Conservation (phyloP, 2,888 invertebrate species). For the Rhingia campestris region DNA sequence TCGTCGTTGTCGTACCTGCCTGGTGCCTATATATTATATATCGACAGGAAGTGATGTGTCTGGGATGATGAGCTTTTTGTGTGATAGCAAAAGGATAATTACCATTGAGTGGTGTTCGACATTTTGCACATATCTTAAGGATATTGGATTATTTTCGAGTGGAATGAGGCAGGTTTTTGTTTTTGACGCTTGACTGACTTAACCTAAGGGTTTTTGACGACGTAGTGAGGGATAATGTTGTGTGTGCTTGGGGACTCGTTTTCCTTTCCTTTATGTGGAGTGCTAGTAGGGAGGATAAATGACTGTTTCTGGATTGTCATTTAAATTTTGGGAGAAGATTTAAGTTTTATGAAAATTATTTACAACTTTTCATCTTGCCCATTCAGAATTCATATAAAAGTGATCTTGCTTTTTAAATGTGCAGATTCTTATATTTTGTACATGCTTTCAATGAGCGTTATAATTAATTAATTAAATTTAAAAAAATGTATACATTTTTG, state of each 20-base stretch:
- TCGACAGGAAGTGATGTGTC: slow-evolving; percentile 60
- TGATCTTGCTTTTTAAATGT: too few relatives aligned
- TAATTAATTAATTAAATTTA: too few relatives aligned
- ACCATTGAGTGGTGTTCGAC: slow-evolving; percentile 67
- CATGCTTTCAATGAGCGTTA: too few relatives aligned
- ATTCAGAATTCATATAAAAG: too few relatives aligned
- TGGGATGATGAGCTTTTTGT: slow-evolving; percentile 62
- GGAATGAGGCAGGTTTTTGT: slow-evolving; percentile 33
- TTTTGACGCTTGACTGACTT: slow-evolving; percentile 41
- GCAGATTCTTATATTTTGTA: too few relatives aligned
- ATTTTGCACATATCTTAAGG: slow-evolving; percentile 67
- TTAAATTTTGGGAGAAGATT: too few relatives aligned
- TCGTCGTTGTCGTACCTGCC: slow-evolving; percentile 41
- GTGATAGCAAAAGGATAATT: slow-evolving; percentile 63
- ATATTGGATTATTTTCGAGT: slow-evolving; percentile 66
- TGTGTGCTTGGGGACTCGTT: neutral
- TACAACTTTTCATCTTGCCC: too few relatives aligned
- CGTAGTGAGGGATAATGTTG: slow-evolving; percentile 24
- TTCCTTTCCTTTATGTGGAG: neutral
- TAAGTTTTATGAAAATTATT: too few relatives aligned
- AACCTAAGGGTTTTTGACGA: slow-evolving; percentile 29
- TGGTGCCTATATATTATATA: slow-evolving; percentile 11
- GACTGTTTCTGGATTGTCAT: too few relatives aligned
- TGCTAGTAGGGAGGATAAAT: neutral
- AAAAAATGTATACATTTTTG: too few relatives aligned